Conservation (phyloP, 2,113 vertebrate genomes). For the Hemiprocne comata region DNA sequence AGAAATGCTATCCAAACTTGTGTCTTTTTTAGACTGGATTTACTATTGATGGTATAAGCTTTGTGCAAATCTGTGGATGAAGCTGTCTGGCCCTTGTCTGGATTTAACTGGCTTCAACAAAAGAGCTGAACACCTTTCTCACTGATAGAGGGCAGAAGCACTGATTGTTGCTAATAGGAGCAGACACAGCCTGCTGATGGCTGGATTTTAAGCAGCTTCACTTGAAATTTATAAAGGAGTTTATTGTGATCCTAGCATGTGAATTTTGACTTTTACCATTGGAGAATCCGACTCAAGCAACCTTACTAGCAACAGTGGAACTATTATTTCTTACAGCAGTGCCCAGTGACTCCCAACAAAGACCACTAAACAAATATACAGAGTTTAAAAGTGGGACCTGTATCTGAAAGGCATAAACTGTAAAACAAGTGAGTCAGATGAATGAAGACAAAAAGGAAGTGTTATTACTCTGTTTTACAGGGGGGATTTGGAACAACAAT, state of each 20-base stretch:
- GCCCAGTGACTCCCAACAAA: neutral
- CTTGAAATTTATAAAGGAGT: slow-evolving; percentile 51
- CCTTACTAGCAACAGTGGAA: neutral
- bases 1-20: slow-evolving; percentile 71
- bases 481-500: neutral
- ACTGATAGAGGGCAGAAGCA: slow-evolving; percentile 60
- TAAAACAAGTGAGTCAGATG: neutral
- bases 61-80: slow-evolving; percentile 78
- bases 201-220: slow-evolving; percentile 79
- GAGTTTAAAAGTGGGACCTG: neutral
- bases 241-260: neutral
- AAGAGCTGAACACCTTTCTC: slow-evolving; percentile 79
- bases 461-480: neutral
- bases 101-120: slow-evolving; percentile 76
- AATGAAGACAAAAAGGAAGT: neutral
- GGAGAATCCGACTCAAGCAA: neutral
- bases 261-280: slow-evolving; percentile 8
- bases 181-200: slow-evolving; percentile 79
- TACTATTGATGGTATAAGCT: slow-evolving; percentile 78
- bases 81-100: slow-evolving; percentile 81
- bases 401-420: neutral
- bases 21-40: slow-evolving; percentile 72
- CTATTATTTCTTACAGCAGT: neutral
- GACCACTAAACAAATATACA: neutral
- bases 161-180: slow-evolving; percentile 71